phyloP scores from a whole-genome alignment of 1,140 invertebrate species.

The Listronotus bonariensis region DNA sequence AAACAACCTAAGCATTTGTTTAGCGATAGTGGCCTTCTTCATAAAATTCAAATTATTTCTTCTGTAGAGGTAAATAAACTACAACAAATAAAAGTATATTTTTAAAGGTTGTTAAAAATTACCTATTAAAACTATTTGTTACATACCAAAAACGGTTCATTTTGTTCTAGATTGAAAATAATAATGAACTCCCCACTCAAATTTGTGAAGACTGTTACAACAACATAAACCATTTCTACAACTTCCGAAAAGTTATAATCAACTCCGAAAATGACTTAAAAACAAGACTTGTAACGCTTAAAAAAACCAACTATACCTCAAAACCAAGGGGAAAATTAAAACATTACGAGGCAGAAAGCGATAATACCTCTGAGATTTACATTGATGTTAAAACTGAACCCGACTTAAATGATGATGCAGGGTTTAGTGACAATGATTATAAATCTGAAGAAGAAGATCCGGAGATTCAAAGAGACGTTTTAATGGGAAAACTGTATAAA shows the following conservation, averaged over 20 bases:
- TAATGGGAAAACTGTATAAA: slow-evolving; percentile 36
- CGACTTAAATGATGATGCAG: slow-evolving; percentile 10
- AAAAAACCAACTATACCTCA: slow-evolving; percentile 20
- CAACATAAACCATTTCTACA: slow-evolving; percentile 44
- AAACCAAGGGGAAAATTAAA: slow-evolving; percentile 19
- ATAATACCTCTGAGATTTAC: neutral
- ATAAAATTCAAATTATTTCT: slow-evolving; percentile 44
- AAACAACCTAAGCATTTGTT: slow-evolving; percentile 31
- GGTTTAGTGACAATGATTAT: slow-evolving; percentile 14
- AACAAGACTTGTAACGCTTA: slow-evolving; percentile 35
- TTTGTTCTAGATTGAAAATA: slow-evolving; percentile 39
- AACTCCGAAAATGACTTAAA: slow-evolving; percentile 42
- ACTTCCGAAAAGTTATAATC: slow-evolving; percentile 46
- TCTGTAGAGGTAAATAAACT: slow-evolving; percentile 39
- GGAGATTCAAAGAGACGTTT: slow-evolving; percentile 22
- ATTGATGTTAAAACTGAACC: slow-evolving; percentile 21
- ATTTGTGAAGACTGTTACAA: slow-evolving; percentile 45
- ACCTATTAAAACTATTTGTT: too few species aligned
- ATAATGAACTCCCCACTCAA: slow-evolving; percentile 33
- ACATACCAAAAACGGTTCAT: too few species aligned
- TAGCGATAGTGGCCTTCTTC: slow-evolving; percentile 27
- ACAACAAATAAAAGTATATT: too few species aligned
- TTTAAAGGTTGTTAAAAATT: too few species aligned
- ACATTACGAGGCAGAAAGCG: slow-evolving; percentile 10
- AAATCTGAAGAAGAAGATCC: slow-evolving; percentile 6